Evolutionary conservation across 2,113 vertebrate genomes (phyloP).

Genomic region (Phaethornis superciliosus): DNA sequence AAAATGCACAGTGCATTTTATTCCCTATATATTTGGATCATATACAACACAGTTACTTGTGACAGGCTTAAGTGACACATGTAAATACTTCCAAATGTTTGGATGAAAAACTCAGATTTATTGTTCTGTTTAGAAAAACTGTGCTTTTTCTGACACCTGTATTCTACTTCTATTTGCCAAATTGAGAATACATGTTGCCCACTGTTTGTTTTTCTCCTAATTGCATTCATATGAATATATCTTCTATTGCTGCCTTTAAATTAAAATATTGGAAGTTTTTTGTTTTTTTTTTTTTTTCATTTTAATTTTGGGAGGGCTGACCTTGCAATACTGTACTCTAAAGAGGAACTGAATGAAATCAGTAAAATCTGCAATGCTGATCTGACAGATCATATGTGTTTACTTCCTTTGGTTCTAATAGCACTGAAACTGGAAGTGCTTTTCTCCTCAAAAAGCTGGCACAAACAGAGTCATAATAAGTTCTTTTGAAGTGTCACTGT

Average conservation of each 20-base stretch:
- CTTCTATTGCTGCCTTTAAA: not conserved
- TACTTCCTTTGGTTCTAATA: not conserved
- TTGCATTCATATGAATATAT: rapidly evolving
- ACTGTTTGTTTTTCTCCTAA: not conserved
- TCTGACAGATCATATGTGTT: not conserved
- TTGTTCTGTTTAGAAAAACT: not conserved
- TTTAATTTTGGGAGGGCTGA: not conserved
- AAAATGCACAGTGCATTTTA: not conserved
- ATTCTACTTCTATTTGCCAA: not conserved
- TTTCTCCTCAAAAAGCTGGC: not conserved
- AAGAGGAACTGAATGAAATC: not conserved
- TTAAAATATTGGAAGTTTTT: not conserved
- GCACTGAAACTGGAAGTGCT: not conserved
- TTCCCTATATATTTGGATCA: not conserved
- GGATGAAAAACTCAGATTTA: not conserved
- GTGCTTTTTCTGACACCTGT: not conserved
- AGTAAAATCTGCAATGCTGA: not conserved
- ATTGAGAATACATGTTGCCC: not conserved
- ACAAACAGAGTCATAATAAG: not conserved
- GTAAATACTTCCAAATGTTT: not conserved
- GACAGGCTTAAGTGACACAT: not conserved
- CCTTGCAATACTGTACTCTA: not conserved
- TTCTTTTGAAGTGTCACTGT: not conserved
- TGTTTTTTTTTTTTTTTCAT: not conserved
- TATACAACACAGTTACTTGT: not conserved